These are phyloP conservation scores for Alloscopus bannaensis DNA, from an alignment of 2,888 invertebrate genomes.

Conservation along the genomic window DNA sequence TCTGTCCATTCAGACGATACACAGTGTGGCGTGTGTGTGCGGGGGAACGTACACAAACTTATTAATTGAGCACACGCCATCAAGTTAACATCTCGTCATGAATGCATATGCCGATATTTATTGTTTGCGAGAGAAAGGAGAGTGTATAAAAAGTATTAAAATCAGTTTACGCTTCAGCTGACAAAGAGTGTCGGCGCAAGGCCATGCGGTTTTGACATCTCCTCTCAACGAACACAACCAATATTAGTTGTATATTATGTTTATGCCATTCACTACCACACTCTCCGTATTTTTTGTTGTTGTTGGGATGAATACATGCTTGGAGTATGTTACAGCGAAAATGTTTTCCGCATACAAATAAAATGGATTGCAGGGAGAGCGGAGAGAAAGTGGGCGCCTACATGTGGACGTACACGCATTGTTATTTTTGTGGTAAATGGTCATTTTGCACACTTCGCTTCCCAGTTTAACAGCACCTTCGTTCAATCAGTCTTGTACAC, in stretches of 20 bases:
- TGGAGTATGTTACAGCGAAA: slow-evolving; percentile 34
- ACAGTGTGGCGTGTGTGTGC: too few species aligned
- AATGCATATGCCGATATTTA: too few species aligned
- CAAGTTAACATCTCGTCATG: too few species aligned
- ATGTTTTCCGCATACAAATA: slow-evolving; percentile 47
- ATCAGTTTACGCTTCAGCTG: neutral
- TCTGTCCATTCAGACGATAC: too few species aligned
- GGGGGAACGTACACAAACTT: too few species aligned
- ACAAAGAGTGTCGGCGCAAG: neutral
- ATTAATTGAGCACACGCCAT: too few species aligned
- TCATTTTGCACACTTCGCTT: slow-evolving; percentile 54
- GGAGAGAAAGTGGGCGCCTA: neutral
- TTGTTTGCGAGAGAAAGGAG: slow-evolving; percentile 11
- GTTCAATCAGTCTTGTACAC: neutral
- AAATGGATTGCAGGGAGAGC: slow-evolving; percentile 1
- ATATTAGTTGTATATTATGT: neutral
- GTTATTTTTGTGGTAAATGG: slow-evolving; percentile 52
- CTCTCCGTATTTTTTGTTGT: neutral
- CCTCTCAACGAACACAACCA: too few species aligned
- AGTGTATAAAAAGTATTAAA: neutral
- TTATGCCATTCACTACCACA: neutral
- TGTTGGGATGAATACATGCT: slow-evolving; percentile 11
- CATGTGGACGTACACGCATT: slow-evolving; percentile 26
- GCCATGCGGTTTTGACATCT: neutral
- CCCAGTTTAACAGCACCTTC: neutral